Evolutionary conservation across 1,140 invertebrate genomes (phyloP).

Genomic region (Zaprionus tsacasi): DNA sequence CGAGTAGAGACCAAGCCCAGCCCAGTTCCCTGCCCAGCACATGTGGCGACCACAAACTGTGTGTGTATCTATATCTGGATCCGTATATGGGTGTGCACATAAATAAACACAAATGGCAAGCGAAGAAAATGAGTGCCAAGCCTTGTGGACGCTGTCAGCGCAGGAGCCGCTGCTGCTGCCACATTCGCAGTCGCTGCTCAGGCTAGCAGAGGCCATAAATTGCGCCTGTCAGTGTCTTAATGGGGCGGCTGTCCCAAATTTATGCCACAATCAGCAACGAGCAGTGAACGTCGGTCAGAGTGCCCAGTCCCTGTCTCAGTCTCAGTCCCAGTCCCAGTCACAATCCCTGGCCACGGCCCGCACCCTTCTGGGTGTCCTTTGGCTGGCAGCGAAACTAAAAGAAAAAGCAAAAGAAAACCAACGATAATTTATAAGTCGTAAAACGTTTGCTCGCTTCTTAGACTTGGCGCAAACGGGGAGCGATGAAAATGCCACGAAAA

Average conservation of each 20-base stretch:
- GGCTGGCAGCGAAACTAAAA: constrained; percentile 60
- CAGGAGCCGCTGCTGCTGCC: background rate
- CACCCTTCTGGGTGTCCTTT: constrained; percentile 74
- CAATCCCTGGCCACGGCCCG: constrained; percentile 9
- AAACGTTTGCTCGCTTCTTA: constrained; percentile 55
- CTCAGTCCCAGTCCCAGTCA: background rate
- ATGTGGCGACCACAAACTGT: constrained; percentile 22
- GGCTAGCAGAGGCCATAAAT: constrained; percentile 73
- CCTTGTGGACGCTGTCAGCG: constrained; percentile 33
- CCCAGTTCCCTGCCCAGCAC: constrained; percentile 2
- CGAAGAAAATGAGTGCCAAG: constrained; percentile 71
- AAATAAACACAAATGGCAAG: constrained; percentile 62
- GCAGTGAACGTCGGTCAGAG: constrained; percentile 28
- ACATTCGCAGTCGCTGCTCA: constrained; percentile 17
- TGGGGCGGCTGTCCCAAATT: constrained; percentile 75
- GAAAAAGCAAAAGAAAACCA: constrained; percentile 73
- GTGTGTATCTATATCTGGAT: constrained; percentile 17
- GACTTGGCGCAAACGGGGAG: constrained; percentile 16
- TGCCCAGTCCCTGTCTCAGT: background rate
- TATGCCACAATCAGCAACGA: constrained; percentile 73
- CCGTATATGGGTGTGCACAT: constrained; percentile 34
- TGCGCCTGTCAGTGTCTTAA: constrained; percentile 81
- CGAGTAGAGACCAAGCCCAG: constrained; percentile 7
- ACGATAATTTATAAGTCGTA: constrained; percentile 83
- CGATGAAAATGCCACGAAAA: constrained; percentile 62